Conservation (phyloP, 2,888 invertebrate species). For the Phengaris alcon region DNA sequence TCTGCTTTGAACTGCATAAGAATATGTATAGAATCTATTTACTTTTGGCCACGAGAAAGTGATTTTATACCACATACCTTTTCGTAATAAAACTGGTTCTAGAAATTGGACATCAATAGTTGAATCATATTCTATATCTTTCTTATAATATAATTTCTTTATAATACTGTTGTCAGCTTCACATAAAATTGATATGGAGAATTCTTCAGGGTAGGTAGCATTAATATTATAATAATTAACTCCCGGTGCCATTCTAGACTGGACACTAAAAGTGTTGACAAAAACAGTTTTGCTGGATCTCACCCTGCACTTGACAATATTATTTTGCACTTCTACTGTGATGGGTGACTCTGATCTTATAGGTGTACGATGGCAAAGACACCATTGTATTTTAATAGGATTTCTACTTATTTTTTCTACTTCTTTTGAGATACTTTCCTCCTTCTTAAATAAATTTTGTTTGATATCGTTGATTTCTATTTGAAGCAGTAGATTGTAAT, state of each 20-base stretch:
- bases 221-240: constrained; percentile 57
- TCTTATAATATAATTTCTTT: constrained; percentile 58
- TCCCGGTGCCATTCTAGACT: constrained; percentile 66
- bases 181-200: constrained; percentile 58
- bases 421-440: constrained; percentile 40
- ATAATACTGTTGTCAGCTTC: constrained; percentile 60
- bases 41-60: constrained; percentile 64
- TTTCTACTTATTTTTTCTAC: constrained; percentile 48
- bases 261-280: constrained; percentile 65
- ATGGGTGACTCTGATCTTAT: constrained; percentile 65
- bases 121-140: constrained; percentile 67
- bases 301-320: constrained; percentile 56
- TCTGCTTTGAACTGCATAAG: constrained; percentile 67
- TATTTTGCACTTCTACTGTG: constrained; percentile 59
- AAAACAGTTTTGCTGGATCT: constrained; percentile 70
- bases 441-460: constrained; percentile 30
- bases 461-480: constrained; percentile 38
- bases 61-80: constrained; percentile 69
- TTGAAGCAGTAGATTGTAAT: constrained; percentile 58
- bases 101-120: constrained; percentile 62
- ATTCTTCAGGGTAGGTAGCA: constrained; percentile 64
- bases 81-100: constrained; percentile 66
- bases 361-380: constrained; percentile 63
- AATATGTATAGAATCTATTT: constrained; percentile 50
- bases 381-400: constrained; percentile 60